phyloP scores from a whole-genome alignment of 2,888 invertebrate species.

The Pimpla rufipes region DNA sequence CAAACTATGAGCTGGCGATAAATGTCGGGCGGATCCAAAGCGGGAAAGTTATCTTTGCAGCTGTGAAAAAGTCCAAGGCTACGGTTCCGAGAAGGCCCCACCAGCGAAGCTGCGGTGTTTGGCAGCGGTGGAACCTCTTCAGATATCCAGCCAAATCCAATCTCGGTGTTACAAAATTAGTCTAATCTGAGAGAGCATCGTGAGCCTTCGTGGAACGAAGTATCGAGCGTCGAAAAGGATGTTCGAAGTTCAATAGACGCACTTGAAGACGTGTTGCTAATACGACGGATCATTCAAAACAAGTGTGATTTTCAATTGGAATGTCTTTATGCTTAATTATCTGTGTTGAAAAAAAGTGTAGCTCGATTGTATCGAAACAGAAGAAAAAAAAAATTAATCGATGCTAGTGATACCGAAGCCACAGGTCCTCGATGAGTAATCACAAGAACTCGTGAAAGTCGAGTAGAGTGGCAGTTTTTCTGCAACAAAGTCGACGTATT shows the following conservation, averaged over 20 bases:
- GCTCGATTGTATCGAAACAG: neutral
- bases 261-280: neutral
- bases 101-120: too few species aligned
- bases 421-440: too few species aligned
- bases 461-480: too few species aligned
- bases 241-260: conserved; percentile 1
- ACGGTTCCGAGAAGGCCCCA: too few species aligned
- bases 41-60: neutral
- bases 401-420: too few species aligned
- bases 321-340: neutral
- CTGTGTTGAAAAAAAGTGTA: too few species aligned
- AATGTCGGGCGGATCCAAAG: neutral
- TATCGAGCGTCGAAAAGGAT: neutral
- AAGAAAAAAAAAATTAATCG: neutral
- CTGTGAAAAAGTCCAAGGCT: neutral
- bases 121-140: too few species aligned
- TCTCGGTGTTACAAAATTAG: neutral
- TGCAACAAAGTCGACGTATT: too few species aligned
- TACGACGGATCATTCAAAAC: neutral
- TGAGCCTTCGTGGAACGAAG: neutral
- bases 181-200: neutral
- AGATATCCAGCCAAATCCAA: too few species aligned
- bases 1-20: conserved; percentile 2
- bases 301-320: neutral
- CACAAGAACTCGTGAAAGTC: too few species aligned